A percentile compares a stretch with the other conserved stretches of the same genome.
Evolutionary conservation across 2,888 invertebrate genomes (phyloP).

Genomic region (Thumatha senex): DNA sequence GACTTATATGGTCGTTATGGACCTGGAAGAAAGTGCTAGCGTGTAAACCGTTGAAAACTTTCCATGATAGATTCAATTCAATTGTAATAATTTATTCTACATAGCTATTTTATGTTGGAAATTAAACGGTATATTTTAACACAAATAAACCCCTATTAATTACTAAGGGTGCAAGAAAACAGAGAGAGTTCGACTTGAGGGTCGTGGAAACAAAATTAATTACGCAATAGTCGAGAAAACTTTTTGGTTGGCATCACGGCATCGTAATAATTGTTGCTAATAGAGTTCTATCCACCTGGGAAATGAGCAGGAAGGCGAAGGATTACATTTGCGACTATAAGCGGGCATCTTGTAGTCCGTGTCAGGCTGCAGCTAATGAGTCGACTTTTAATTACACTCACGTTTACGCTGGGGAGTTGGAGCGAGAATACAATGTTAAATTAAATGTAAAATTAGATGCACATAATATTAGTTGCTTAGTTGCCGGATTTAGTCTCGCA

Average conservation of each 20-base stretch:
- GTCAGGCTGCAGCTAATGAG: constrained; percentile 45
- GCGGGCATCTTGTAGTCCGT: constrained; percentile 14
- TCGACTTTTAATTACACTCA: constrained; percentile 48
- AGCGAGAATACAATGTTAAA: background rate
- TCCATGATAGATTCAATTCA: constrained; percentile 69
- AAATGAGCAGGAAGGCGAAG: constrained; percentile 41
- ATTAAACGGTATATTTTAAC: constrained; percentile 42
- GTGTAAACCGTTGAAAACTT: constrained; percentile 75
- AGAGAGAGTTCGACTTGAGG: constrained; percentile 47
- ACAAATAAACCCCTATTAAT: constrained; percentile 50
- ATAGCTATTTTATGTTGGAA: constrained; percentile 42
- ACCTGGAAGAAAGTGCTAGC: constrained; percentile 69
- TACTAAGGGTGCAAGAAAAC: constrained; percentile 39
- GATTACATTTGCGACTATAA: constrained; percentile 47
- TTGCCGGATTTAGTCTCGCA: no score
- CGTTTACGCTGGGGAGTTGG: constrained; percentile 7
- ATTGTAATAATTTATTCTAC: constrained; percentile 51
- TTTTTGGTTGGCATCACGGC: constrained; percentile 67
- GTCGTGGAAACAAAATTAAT: constrained; percentile 74
- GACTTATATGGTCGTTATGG: constrained; percentile 80
- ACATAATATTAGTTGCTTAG: background rate
- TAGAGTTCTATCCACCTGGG: constrained; percentile 71
- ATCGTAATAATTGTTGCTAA: constrained; percentile 76
- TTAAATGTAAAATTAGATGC: background rate
- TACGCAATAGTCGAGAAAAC: constrained; percentile 72